These are phyloP conservation scores for Nasonia vitripennis DNA, from an alignment of 1,140 invertebrate genomes.

Conservation along the genomic window DNA sequence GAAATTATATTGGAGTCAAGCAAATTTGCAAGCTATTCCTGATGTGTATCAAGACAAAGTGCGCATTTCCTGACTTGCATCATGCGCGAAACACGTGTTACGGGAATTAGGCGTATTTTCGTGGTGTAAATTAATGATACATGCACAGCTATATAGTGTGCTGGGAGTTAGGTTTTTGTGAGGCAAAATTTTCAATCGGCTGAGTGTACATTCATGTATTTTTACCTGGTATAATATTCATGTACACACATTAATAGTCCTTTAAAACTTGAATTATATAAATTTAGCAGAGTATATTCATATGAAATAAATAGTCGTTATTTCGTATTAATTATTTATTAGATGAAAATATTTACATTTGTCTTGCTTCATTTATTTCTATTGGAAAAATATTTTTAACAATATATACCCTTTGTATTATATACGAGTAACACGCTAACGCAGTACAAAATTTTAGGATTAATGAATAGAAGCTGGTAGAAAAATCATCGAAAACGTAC, in stretches of 20 bases:
- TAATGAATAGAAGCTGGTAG: not conserved
- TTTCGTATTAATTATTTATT: not conserved
- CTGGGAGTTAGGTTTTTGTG: no score
- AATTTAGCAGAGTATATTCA: slow-evolving; percentile 71
- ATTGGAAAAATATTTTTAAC: not conserved
- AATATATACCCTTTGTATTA: not conserved
- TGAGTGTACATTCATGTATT: no score
- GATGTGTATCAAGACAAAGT: not conserved
- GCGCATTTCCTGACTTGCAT: not conserved
- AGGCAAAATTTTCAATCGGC: no score
- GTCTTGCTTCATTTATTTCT: not conserved
- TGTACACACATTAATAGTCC: no score
- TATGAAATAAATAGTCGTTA: slow-evolving; percentile 68
- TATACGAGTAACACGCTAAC: no score
- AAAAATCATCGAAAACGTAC: not conserved
- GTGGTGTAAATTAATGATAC: no score
- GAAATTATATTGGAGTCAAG: slow-evolving; percentile 22
- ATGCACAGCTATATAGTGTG: no score
- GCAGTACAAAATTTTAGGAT: not conserved
- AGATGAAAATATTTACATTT: not conserved
- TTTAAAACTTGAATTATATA: no score
- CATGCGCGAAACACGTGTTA: no score
- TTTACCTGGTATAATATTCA: no score
- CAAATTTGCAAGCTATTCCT: slow-evolving; percentile 6
- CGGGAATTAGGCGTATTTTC: no score